Evolutionary conservation across 2,113 vertebrate species (phyloP).

Genomic region (Pygoscelis antarcticus): DNA sequence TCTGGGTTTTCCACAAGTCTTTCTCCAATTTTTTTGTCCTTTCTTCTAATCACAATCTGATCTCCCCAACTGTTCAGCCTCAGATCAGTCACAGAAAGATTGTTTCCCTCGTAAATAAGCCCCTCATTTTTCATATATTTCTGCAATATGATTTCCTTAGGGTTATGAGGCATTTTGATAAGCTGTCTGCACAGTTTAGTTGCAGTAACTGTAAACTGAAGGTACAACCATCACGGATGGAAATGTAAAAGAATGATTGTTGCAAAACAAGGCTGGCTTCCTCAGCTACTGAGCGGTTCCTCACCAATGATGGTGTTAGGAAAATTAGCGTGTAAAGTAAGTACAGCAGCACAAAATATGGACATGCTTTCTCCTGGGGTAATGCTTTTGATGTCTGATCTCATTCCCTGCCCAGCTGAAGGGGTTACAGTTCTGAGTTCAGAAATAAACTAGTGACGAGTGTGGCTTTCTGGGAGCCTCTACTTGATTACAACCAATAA

Average conservation of each 20-base stretch:
- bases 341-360: neutral
- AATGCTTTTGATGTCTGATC: neutral
- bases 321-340: neutral
- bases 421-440: neutral
- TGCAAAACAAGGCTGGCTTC: neutral
- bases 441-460: neutral
- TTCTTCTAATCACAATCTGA: neutral
- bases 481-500: neutral
- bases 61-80: neutral
- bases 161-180: neutral
- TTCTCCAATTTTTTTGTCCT: neutral
- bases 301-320: neutral
- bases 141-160: neutral
- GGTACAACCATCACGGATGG: rapidly evolving
- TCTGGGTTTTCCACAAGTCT: neutral
- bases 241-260: neutral
- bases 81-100: neutral
- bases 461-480: neutral
- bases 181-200: neutral
- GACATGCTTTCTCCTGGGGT: neutral
- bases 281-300: neutral
- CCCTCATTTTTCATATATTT: neutral
- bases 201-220: neutral
- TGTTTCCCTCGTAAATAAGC: neutral
- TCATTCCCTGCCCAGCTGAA: neutral